phyloP scores from a whole-genome alignment of 2,888 invertebrate genomes.

The Capitulum mitella region DNA sequence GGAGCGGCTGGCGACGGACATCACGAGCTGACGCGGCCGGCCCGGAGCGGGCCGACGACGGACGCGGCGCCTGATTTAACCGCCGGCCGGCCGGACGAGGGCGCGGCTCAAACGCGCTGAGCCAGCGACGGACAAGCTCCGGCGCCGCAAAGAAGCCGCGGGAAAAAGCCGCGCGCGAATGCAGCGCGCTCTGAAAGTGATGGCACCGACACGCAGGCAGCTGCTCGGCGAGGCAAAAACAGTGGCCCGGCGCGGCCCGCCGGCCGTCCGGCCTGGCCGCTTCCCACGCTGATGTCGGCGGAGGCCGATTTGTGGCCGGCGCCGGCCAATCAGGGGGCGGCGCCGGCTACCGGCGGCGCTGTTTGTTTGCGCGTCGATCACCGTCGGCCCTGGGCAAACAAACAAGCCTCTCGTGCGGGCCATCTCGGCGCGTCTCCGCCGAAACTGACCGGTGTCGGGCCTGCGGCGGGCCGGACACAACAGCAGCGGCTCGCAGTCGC shows the following conservation, averaged over 20 bases:
- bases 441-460: too few species aligned
- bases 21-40: too few species aligned
- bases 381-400: background rate
- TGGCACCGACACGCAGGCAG: background rate
- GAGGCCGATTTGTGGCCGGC: background rate
- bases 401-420: background rate
- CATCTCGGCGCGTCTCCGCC: too few species aligned
- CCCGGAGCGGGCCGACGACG: background rate
- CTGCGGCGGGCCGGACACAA: too few species aligned
- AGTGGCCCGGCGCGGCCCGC: background rate
- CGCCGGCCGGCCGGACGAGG: too few species aligned
- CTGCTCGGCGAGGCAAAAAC: background rate
- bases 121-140: background rate
- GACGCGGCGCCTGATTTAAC: background rate
- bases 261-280: background rate
- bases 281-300: background rate
- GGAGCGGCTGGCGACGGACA: too few species aligned
- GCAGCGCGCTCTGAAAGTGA: background rate
- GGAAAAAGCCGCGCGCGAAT: background rate
- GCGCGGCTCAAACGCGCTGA: background rate
- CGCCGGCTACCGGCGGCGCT: background rate
- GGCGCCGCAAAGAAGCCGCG: background rate
- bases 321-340: background rate
- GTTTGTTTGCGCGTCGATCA: conserved; percentile 12
- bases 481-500: too few species aligned